Conservation (phyloP, 2,888 invertebrate genomes). For the Caenorhabditis sp. region DNA sequence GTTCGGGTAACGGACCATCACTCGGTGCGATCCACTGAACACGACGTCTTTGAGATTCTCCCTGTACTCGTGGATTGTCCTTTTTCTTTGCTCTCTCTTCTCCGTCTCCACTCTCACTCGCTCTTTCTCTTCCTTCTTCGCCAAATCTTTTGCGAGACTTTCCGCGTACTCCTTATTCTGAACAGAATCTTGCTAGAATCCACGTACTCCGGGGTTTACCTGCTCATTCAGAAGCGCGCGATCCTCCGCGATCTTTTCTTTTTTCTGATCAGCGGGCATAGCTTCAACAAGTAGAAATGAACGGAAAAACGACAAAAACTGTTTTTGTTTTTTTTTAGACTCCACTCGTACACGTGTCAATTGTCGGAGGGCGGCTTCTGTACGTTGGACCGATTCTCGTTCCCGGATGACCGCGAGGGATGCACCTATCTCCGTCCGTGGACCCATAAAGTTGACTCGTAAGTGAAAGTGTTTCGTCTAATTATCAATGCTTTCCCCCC, state of each 20-base stretch:
- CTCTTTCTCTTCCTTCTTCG: conserved; percentile 50
- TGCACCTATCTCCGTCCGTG: conserved; percentile 64
- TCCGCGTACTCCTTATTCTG: conserved; percentile 65
- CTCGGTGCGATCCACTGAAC: conserved; percentile 83
- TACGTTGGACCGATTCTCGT: conserved; percentile 61
- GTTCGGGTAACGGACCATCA: conserved; percentile 92
- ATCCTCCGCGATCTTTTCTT: conserved; percentile 29
- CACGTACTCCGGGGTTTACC: conserved; percentile 3
- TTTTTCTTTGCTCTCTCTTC: conserved; percentile 24
- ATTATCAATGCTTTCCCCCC: conserved; percentile 5
- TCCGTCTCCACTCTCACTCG: conserved; percentile 17
- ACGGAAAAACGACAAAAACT: not conserved
- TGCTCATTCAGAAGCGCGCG: conserved; percentile 38
- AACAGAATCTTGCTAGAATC: not conserved
- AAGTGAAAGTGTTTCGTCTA: conserved; percentile 18
- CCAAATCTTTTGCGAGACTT: conserved; percentile 62
- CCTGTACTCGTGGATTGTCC: conserved; percentile 37
- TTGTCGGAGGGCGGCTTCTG: conserved; percentile 65
- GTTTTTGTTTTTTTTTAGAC: conserved; percentile 53
- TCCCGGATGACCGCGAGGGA: conserved; percentile 51
- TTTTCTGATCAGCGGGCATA: conserved; percentile 5
- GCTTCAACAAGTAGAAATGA: not conserved
- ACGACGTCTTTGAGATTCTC: conserved; percentile 23
- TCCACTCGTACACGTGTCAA: conserved; percentile 66
- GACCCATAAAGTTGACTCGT: conserved; percentile 52